A percentile compares a stretch with the other conserved stretches of the same genome.
phyloP scores from a whole-genome alignment of 2,113 vertebrate species.

The Spilogale gracilis region DNA sequence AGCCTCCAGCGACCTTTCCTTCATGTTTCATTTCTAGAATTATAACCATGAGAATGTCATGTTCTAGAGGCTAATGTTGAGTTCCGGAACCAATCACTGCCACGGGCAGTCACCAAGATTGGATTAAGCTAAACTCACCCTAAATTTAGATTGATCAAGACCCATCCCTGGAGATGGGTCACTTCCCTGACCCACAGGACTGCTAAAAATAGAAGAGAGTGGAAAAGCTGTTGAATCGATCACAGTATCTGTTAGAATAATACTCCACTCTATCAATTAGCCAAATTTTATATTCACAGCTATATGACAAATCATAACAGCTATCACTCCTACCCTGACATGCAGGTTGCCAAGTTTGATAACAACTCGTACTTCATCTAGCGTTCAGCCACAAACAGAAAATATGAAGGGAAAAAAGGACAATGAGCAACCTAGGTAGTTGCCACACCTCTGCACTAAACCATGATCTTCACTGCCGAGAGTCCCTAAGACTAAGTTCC shows the following conservation, averaged over 20 bases:
- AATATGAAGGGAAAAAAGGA: neutral
- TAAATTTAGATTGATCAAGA: conserved; percentile 55
- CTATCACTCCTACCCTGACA: neutral
- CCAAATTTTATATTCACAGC: conserved; percentile 11
- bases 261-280: conserved; percentile 8
- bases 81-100: neutral
- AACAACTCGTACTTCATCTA: neutral
- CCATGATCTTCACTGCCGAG: neutral
- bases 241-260: neutral
- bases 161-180: neutral
- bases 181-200: neutral
- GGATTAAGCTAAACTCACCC: conserved; percentile 53
- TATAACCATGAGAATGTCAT: neutral
- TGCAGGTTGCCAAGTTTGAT: neutral
- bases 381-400: conserved; percentile 48
- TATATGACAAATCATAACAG: neutral
- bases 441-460: neutral
- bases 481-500: neutral
- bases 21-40: conserved; percentile 32
- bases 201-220: neutral
- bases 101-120: conserved; percentile 4
- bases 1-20: neutral
- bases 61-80: neutral
- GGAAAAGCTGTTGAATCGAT: conserved; percentile 9
- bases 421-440: neutral